Percentiles rank a stretch among this genome's conserved stretches.
Conservation (phyloP, 2,797 vertebrate genomes). For the Myotis pilosus region DNA sequence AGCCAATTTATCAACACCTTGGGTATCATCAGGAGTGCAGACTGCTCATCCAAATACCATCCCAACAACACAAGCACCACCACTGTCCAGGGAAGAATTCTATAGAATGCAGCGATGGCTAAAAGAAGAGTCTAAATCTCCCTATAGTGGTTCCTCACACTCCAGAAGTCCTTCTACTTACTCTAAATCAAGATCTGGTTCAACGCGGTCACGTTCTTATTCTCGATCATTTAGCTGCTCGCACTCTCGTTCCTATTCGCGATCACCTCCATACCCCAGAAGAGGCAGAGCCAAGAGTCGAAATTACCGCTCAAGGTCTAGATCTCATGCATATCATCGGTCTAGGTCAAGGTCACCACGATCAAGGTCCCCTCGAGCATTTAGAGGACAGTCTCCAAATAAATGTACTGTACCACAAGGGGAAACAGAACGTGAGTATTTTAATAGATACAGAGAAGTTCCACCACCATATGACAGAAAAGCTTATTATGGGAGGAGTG, state of each 20-base stretch:
- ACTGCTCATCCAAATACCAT: constrained; percentile 88
- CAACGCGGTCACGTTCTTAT: constrained; percentile 89
- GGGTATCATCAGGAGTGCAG: constrained; percentile 91
- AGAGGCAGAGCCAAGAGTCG: constrained; percentile 87
- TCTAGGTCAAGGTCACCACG: constrained; percentile 92
- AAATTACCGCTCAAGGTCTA: constrained; percentile 89
- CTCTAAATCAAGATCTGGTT: constrained; percentile 92
- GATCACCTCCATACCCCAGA: constrained; percentile 88
- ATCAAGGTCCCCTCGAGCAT: constrained; percentile 91
- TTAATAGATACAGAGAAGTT: constrained; percentile 87
- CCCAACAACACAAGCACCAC: constrained; percentile 87
- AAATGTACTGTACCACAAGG: constrained; percentile 85
- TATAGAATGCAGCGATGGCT: constrained; percentile 91
- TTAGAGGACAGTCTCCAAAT: constrained; percentile 86
- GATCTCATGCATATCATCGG: constrained; percentile 92
- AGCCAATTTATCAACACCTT: constrained; percentile 90
- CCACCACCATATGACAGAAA: constrained; percentile 88
- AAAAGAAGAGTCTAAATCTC: constrained; percentile 96
- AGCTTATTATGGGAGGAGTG: constrained; percentile 86
- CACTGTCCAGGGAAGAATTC: constrained; percentile 95
- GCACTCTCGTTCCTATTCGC: constrained; percentile 93
- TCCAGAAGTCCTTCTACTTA: constrained; percentile 92
- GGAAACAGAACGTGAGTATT: constrained; percentile 89
- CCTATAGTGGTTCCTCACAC: constrained; percentile 90
- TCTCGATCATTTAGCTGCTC: constrained; percentile 91